These are phyloP conservation scores for Poecile montanus DNA, from an alignment of 2,797 vertebrate genomes.

Conservation along the genomic window DNA sequence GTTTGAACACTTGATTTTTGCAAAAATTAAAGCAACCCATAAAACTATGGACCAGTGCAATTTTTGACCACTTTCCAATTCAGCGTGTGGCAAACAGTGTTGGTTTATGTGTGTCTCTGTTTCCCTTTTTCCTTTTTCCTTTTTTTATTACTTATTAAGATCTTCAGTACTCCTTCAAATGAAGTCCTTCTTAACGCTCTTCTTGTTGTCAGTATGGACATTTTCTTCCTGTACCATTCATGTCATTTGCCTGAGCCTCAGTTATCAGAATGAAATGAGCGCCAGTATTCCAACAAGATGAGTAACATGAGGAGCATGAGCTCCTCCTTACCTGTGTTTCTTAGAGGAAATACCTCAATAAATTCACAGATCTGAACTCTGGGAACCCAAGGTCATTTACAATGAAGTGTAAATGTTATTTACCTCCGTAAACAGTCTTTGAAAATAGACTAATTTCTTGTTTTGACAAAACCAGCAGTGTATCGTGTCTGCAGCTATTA, in stretches of 20 bases:
- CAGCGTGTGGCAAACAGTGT: background rate
- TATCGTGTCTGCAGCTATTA: background rate
- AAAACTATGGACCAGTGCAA: background rate
- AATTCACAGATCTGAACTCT: background rate
- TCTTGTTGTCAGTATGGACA: background rate
- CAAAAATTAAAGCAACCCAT: background rate
- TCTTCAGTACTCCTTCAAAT: background rate
- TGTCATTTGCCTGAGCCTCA: background rate
- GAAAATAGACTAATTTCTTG: background rate
- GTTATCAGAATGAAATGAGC: background rate
- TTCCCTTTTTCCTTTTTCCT: background rate
- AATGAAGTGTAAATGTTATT: background rate
- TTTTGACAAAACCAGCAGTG: background rate
- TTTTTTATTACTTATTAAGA: background rate
- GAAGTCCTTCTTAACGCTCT: background rate
- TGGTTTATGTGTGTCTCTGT: background rate
- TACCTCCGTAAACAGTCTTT: background rate
- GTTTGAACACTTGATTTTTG: background rate
- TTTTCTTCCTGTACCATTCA: background rate
- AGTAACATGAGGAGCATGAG: background rate
- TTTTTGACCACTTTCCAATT: background rate
- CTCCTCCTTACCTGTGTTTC: background rate
- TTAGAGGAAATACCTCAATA: background rate
- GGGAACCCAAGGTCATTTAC: background rate
- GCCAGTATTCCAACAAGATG: background rate